Evolutionary conservation across 2,113 vertebrate genomes (phyloP).

Genomic region (Ascaphus truei): DNA sequence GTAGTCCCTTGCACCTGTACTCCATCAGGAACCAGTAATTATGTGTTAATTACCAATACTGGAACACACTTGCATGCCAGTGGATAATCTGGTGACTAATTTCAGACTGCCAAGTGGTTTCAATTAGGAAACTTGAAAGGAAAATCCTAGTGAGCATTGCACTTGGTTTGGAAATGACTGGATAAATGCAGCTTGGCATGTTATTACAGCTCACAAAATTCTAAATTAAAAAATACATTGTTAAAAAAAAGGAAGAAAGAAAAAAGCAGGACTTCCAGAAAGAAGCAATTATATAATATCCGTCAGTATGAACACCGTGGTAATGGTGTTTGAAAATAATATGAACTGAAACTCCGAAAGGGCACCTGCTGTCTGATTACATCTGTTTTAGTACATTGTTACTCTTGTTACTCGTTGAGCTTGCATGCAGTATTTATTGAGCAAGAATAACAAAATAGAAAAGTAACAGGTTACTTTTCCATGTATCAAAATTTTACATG

Average conservation of each 20-base stretch:
- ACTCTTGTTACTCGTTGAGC: no score
- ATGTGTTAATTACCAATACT: conserved; percentile 59
- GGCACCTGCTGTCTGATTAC: background rate
- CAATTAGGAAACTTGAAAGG: conserved; percentile 58
- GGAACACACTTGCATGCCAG: conserved; percentile 55
- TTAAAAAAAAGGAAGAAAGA: no score
- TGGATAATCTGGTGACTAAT: conserved; percentile 60
- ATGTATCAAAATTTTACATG: background rate
- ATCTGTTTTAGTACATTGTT: background rate
- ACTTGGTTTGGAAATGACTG: conserved; percentile 42
- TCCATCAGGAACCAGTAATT: conserved; percentile 51
- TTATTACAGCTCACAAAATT: conserved; percentile 45
- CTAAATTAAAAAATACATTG: conserved; percentile 20
- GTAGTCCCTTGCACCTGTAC: conserved; percentile 56
- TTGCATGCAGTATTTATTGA: background rate
- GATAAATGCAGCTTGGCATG: conserved; percentile 42
- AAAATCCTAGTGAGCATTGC: conserved; percentile 54
- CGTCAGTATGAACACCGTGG: background rate
- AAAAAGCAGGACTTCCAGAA: background rate
- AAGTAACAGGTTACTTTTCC: background rate
- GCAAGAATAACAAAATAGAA: background rate
- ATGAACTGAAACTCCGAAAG: conserved; percentile 17
- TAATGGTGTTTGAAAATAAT: background rate
- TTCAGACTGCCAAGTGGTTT: conserved; percentile 54
- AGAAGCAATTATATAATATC: background rate